Percentiles rank a stretch among this genome's conserved stretches.
These are phyloP conservation scores for Torymus auratus DNA, from an alignment of 2,888 invertebrate species.

Conservation along the genomic window DNA sequence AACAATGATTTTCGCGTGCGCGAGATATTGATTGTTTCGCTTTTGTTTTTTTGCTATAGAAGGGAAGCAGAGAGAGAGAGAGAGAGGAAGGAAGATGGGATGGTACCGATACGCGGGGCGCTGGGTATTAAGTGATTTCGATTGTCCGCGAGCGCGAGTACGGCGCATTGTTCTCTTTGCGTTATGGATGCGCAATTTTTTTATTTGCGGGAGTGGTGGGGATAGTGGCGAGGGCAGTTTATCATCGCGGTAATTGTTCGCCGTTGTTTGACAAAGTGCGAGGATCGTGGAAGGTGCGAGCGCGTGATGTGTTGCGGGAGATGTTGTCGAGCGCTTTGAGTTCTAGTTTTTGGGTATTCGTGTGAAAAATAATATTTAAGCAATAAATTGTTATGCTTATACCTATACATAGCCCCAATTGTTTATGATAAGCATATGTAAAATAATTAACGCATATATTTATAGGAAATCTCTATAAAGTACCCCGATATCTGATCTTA, in stretches of 20 bases:
- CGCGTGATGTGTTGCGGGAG: too few species aligned
- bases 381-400: too few species aligned
- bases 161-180: not conserved
- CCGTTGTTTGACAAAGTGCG: constrained; percentile 19
- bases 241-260: constrained; percentile 30
- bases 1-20: constrained; percentile 50
- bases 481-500: too few species aligned
- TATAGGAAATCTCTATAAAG: too few species aligned
- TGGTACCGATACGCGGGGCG: not conserved
- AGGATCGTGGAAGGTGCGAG: not conserved
- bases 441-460: too few species aligned
- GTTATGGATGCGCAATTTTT: too few species aligned
- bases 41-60: not conserved
- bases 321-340: too few species aligned
- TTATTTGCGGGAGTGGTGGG: too few species aligned
- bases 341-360: too few species aligned
- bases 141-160: constrained; percentile 15
- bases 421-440: too few species aligned
- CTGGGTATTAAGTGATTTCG: constrained; percentile 42
- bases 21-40: constrained; percentile 29
- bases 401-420: too few species aligned
- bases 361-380: too few species aligned
- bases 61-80: not conserved
- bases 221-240: not conserved
- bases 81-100: not conserved